Conservation (phyloP, 2,797 vertebrate species). For the Helarctos malayanus region DNA sequence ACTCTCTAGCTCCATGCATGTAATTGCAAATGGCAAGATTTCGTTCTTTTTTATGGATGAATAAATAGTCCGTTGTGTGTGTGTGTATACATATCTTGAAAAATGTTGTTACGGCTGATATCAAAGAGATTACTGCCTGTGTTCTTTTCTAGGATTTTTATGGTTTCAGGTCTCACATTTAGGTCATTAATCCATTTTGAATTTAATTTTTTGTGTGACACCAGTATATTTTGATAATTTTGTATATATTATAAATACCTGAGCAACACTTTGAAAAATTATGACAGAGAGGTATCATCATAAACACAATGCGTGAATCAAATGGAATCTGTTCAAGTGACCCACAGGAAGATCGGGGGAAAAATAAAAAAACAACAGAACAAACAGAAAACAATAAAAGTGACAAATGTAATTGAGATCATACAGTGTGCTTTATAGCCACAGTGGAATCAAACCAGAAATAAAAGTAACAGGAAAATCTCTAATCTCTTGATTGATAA, state of each 20-base stretch:
- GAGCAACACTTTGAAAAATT: not conserved
- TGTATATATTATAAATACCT: not conserved
- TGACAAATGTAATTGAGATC: not conserved
- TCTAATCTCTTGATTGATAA: not conserved
- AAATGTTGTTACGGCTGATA: not conserved
- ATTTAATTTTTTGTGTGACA: not conserved
- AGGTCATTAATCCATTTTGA: not conserved
- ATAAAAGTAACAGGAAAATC: slow-evolving; percentile 31
- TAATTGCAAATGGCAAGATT: not conserved
- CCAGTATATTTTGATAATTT: not conserved
- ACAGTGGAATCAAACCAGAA: slow-evolving; percentile 25
- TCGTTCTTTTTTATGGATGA: not conserved
- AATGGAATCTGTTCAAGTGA: not conserved
- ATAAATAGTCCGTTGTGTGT: not conserved
- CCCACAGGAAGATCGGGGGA: not conserved
- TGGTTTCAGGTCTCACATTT: not conserved
- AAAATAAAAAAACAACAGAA: not conserved
- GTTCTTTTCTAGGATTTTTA: not conserved
- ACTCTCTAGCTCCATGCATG: not conserved
- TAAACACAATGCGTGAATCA: not conserved
- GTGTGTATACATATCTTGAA: not conserved
- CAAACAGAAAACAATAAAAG: not conserved
- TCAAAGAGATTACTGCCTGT: not conserved
- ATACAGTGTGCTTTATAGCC: not conserved
- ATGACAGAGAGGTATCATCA: not conserved